Evolutionary conservation across 1,140 invertebrate genomes (phyloP).

Genomic region (Subanguina moxae): DNA sequence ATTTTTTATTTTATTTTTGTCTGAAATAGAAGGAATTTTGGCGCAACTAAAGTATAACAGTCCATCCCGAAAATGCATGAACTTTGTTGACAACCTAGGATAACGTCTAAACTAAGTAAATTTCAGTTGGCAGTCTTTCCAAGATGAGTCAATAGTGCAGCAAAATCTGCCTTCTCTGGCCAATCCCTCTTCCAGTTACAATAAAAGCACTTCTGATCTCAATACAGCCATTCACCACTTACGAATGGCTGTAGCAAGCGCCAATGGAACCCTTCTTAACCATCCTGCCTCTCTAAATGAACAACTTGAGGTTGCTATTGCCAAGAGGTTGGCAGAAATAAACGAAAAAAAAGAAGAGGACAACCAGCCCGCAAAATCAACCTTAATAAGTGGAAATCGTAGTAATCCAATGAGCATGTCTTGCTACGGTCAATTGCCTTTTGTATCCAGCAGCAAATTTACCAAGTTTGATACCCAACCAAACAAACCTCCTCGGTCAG

Average conservation of each 20-base stretch:
- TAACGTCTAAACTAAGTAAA: no score
- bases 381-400: not conserved
- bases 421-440: not conserved
- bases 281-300: not conserved
- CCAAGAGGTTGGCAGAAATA: no score
- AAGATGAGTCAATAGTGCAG: no score
- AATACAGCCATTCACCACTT: not conserved
- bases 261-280: not conserved
- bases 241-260: not conserved
- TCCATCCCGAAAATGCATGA: no score
- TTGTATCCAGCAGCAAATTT: not conserved
- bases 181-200: not conserved
- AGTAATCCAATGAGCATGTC: not conserved
- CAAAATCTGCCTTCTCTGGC: no score
- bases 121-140: no score
- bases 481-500: no score
- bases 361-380: not conserved
- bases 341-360: no score
- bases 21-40: not conserved
- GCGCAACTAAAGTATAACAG: no score
- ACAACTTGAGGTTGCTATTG: no score
- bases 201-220: conserved; percentile 1
- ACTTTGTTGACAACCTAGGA: no score
- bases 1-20: not conserved
- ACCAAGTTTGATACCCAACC: not conserved